phyloP scores from a whole-genome alignment of 1,140 invertebrate genomes.

The Heliconius congener region DNA sequence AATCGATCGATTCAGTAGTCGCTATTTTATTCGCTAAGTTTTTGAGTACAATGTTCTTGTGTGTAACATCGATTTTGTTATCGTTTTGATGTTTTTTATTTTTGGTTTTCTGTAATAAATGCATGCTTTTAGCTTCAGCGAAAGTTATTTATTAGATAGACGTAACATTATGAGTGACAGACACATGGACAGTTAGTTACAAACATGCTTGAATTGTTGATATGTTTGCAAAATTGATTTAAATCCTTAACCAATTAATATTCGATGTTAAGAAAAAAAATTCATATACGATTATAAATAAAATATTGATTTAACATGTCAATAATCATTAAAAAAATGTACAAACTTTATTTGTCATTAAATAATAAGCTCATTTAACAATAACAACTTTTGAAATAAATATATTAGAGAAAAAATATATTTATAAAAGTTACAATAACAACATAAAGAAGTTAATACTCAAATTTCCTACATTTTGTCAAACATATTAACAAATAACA shows the following conservation, averaged over 20 bases:
- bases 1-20: conserved; percentile 66
- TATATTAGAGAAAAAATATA: too few relatives aligned
- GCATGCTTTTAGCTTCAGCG: conserved; percentile 67
- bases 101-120: conserved; percentile 71
- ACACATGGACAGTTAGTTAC: conserved; percentile 37
- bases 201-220: conserved; percentile 24
- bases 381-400: too few relatives aligned
- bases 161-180: conserved; percentile 37
- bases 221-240: conserved; percentile 26
- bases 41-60: conserved; percentile 72
- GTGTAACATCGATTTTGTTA: conserved; percentile 66
- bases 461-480: not conserved
- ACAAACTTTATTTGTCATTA: too few relatives aligned
- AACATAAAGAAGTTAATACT: too few relatives aligned
- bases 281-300: too few relatives aligned
- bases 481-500: conserved; percentile 18
- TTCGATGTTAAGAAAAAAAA: not conserved
- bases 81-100: conserved; percentile 61
- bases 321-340: too few relatives aligned
- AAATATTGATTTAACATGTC: too few relatives aligned
- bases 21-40: conserved; percentile 73
- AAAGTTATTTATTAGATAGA: conserved; percentile 59
- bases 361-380: too few relatives aligned
- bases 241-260: not conserved
- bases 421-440: too few relatives aligned